Percentiles rank a stretch among this genome's conserved stretches.
phyloP scores from a whole-genome alignment of 2,113 vertebrate genomes.

The Petrocephalus microphthalmus region DNA sequence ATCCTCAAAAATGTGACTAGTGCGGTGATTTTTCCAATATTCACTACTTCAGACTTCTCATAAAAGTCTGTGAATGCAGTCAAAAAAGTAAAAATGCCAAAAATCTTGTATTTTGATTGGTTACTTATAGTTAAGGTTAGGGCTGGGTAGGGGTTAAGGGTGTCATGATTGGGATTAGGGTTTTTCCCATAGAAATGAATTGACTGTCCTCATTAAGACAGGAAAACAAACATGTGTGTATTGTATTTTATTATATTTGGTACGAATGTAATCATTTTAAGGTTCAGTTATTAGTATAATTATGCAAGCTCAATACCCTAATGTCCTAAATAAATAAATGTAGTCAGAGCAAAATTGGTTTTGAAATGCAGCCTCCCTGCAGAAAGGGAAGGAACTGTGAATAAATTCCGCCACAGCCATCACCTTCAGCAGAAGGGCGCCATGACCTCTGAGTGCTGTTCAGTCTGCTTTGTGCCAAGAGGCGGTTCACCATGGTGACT shows the following conservation, averaged over 20 bases:
- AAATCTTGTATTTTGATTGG: too few relatives aligned
- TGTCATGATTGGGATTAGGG: too few relatives aligned
- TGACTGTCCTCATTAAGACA: too few relatives aligned
- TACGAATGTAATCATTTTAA: not conserved
- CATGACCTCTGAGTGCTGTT: conserved; percentile 1
- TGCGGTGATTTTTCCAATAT: too few relatives aligned
- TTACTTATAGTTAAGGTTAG: too few relatives aligned
- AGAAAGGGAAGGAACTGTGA: not conserved
- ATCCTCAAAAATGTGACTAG: too few relatives aligned
- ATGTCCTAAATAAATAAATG: not conserved
- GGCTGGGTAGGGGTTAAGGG: too few relatives aligned
- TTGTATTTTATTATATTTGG: not conserved
- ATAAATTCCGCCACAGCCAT: not conserved
- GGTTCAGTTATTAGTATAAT: not conserved
- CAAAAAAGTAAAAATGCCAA: too few relatives aligned
- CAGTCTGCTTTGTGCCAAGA: not conserved
- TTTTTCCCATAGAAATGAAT: too few relatives aligned
- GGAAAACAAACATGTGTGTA: not conserved
- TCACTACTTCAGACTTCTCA: too few relatives aligned
- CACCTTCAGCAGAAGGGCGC: conserved; percentile 11
- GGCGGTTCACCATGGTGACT: not conserved
- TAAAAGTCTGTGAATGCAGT: too few relatives aligned
- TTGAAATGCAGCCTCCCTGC: not conserved
- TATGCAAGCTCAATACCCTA: not conserved
- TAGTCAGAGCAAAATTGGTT: not conserved